Conservation (phyloP, 2,113 vertebrate genomes). For the Callospermophilus lateralis region DNA sequence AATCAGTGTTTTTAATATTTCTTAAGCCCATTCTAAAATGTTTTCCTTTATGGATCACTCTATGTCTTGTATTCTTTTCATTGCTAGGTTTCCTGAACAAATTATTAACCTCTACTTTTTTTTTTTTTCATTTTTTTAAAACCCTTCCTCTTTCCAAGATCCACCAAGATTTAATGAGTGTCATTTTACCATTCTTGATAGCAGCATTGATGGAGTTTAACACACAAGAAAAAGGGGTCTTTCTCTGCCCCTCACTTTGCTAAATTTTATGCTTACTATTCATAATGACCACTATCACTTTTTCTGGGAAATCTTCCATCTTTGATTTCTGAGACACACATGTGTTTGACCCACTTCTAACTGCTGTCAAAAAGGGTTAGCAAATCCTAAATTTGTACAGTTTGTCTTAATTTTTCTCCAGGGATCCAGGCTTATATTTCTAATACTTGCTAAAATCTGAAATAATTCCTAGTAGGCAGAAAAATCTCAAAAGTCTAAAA, state of each 20-base stretch:
- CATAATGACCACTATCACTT: rapidly evolving
- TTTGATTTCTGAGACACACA: not conserved
- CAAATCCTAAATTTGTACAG: not conserved
- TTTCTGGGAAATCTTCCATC: rapidly evolving
- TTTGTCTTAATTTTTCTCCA: not conserved
- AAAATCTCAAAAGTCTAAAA: not conserved
- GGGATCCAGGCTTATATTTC: not conserved
- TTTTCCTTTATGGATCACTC: not conserved
- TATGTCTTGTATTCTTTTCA: not conserved
- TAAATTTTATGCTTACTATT: not conserved
- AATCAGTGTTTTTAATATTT: not conserved
- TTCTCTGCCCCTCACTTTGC: not conserved
- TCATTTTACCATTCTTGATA: not conserved
- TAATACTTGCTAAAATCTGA: not conserved
- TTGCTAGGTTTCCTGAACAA: not conserved
- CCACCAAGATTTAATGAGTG: not conserved
- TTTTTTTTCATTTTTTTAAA: not conserved
- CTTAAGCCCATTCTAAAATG: not conserved
- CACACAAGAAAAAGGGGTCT: not conserved
- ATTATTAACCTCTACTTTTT: not conserved
- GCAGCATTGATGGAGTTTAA: not conserved
- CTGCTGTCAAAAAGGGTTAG: not conserved
- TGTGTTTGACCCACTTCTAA: not conserved
- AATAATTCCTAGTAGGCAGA: not conserved
- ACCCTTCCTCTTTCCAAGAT: not conserved